phyloP scores from a whole-genome alignment of 2,888 invertebrate genomes.

The Diaprepes abbreviatus region DNA sequence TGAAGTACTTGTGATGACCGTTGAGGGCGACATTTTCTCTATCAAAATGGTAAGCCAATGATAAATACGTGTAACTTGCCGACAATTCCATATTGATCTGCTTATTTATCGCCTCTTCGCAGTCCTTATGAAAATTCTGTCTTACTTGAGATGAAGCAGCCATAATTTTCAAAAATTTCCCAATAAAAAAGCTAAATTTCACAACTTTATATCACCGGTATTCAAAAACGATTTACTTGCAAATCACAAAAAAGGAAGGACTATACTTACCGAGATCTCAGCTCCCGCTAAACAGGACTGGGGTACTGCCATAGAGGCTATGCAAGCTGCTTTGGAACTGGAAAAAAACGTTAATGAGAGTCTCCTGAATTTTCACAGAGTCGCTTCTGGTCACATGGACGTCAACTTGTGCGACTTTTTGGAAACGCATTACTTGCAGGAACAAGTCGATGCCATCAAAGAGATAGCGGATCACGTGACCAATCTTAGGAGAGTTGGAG shows the following conservation, averaged over 20 bases:
- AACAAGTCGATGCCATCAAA: slow-evolving; percentile 80
- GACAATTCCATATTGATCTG: slow-evolving; percentile 73
- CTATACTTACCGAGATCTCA: slow-evolving; percentile 76
- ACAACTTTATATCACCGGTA: background rate
- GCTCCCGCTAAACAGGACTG: no score
- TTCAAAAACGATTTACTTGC: background rate
- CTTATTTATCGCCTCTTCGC: slow-evolving; percentile 70
- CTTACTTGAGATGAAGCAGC: slow-evolving; percentile 50
- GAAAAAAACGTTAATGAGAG: slow-evolving; percentile 83
- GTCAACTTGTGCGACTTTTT: slow-evolving; percentile 81
- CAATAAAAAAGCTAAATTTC: background rate
- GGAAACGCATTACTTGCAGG: slow-evolving; percentile 78
- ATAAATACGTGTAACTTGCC: slow-evolving; percentile 74
- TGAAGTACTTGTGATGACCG: slow-evolving; percentile 80
- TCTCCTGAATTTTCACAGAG: slow-evolving; percentile 76
- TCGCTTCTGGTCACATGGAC: slow-evolving; percentile 77
- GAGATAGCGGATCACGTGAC: slow-evolving; percentile 80
- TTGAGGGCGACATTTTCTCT: slow-evolving; percentile 84
- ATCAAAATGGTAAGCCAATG: slow-evolving; percentile 84
- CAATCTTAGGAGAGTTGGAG: no score
- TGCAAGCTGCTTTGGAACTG: no score
- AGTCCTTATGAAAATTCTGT: slow-evolving; percentile 66
- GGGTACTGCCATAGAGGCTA: no score
- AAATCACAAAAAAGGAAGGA: slow-evolving; percentile 76
- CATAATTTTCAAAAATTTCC: background rate